Evolutionary conservation across 2,797 vertebrate species (phyloP).

Genomic region (Microctenopoma stevenorrisi): DNA sequence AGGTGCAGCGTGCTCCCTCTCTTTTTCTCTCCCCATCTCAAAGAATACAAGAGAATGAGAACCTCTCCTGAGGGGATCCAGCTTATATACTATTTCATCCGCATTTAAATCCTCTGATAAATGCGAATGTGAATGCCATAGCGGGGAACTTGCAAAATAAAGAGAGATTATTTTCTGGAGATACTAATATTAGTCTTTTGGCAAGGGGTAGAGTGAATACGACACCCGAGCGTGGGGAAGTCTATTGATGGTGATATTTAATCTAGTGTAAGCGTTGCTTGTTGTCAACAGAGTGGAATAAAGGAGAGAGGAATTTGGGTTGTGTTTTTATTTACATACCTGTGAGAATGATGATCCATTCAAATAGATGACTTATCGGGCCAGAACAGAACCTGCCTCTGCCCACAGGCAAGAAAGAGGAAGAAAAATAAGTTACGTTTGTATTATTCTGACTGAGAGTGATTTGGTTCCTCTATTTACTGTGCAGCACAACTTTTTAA

Average conservation of each 20-base stretch:
- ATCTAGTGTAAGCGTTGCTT: constrained; percentile 79
- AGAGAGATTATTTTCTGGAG: constrained; percentile 86
- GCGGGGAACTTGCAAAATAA: constrained; percentile 83
- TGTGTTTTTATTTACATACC: constrained; percentile 79
- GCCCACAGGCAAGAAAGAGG: constrained; percentile 68
- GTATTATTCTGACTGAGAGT: constrained; percentile 62
- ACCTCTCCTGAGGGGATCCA: constrained; percentile 86
- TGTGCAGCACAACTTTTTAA: constrained; percentile 48
- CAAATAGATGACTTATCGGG: constrained; percentile 82
- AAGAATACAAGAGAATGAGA: constrained; percentile 84
- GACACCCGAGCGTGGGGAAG: constrained; percentile 79
- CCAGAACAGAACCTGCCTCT: constrained; percentile 76
- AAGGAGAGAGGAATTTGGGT: constrained; percentile 66
- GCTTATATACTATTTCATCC: constrained; percentile 88
- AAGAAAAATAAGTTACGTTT: constrained; percentile 75
- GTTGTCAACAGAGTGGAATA: constrained; percentile 74
- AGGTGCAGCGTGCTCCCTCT: constrained; percentile 84
- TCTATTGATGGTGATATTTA: constrained; percentile 82
- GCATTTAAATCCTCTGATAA: constrained; percentile 88
- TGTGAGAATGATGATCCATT: constrained; percentile 78
- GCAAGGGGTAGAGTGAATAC: constrained; percentile 77
- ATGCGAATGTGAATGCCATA: constrained; percentile 82
- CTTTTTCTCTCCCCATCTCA: constrained; percentile 72
- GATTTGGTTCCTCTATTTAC: constrained; percentile 33
- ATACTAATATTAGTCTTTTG: constrained; percentile 89